A percentile compares a stretch with the other conserved stretches of the same genome.
Conservation (phyloP, 2,888 invertebrate genomes). For the Lithophane semibrunnea region DNA sequence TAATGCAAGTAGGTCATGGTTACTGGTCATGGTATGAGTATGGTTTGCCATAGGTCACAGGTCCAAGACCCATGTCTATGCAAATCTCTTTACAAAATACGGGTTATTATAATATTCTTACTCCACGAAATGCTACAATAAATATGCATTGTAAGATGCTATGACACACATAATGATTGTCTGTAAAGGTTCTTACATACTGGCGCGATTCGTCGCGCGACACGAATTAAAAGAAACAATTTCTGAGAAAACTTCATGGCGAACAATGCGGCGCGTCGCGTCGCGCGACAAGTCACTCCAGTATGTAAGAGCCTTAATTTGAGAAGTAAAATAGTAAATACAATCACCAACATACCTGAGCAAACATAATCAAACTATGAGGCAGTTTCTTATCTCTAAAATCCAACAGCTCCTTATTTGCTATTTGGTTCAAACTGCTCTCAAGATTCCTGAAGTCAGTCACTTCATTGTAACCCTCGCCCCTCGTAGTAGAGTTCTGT, state of each 20-base stretch:
- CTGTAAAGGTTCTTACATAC: too few relatives aligned
- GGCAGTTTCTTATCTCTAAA: slow-evolving; percentile 94
- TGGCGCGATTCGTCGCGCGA: too few relatives aligned
- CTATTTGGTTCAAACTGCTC: slow-evolving; percentile 68
- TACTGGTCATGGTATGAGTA: too few relatives aligned
- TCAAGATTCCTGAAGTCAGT: slow-evolving; percentile 67
- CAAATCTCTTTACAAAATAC: not conserved
- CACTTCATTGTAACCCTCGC: slow-evolving; percentile 68
- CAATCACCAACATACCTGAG: slow-evolving; percentile 91
- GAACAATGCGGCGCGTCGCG: too few relatives aligned
- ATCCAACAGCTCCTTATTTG: slow-evolving; percentile 88
- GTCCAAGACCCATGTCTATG: not conserved
- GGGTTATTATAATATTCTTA: not conserved
- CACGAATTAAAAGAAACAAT: too few relatives aligned
- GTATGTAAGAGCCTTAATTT: too few relatives aligned
- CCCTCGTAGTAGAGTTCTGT: slow-evolving; percentile 81
- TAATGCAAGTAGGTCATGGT: not conserved
- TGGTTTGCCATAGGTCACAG: too few relatives aligned
- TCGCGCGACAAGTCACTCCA: too few relatives aligned
- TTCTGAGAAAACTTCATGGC: too few relatives aligned
- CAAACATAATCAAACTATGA: slow-evolving; percentile 94
- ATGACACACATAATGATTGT: not conserved
- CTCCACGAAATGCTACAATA: not conserved
- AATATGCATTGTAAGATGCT: not conserved
- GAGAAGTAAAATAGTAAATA: not conserved